Evolutionary conservation across 2,888 invertebrate genomes (phyloP).

Genomic region (Apamea epomidion): DNA sequence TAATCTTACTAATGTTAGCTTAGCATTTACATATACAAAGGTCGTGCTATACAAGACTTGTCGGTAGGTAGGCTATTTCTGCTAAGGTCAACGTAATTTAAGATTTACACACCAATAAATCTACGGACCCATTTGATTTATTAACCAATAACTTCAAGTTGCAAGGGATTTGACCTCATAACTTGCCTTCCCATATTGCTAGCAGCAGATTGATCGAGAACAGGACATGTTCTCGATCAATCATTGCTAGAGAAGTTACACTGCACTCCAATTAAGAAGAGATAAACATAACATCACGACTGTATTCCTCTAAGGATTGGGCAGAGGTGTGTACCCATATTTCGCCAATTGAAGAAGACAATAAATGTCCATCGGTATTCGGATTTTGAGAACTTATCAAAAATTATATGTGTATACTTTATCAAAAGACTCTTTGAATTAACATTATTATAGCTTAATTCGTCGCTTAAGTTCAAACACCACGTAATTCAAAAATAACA

Average conservation of each 20-base stretch:
- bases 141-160: conserved; percentile 28
- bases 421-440: not conserved
- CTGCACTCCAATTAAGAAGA: conserved; percentile 7
- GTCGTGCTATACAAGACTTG: not conserved
- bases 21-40: not conserved
- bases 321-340: not conserved
- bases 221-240: conserved; percentile 13
- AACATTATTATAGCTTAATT: not conserved
- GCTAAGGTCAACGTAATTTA: conserved; percentile 17
- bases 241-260: conserved; percentile 19
- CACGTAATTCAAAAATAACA: too few species aligned
- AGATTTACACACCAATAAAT: conserved; percentile 50
- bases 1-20: not conserved
- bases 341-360: not conserved
- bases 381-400: not conserved
- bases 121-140: conserved; percentile 43
- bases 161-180: conserved; percentile 19
- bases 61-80: conserved; percentile 1
- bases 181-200: not conserved
- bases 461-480: too few species aligned
- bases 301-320: not conserved
- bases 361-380: not conserved
- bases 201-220: not conserved
- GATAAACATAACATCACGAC: not conserved
- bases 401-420: too few species aligned